Percentiles rank a stretch among this genome's conserved stretches.
Evolutionary conservation across 2,113 vertebrate species (phyloP).

Genomic region (Nesoenas mayeri): DNA sequence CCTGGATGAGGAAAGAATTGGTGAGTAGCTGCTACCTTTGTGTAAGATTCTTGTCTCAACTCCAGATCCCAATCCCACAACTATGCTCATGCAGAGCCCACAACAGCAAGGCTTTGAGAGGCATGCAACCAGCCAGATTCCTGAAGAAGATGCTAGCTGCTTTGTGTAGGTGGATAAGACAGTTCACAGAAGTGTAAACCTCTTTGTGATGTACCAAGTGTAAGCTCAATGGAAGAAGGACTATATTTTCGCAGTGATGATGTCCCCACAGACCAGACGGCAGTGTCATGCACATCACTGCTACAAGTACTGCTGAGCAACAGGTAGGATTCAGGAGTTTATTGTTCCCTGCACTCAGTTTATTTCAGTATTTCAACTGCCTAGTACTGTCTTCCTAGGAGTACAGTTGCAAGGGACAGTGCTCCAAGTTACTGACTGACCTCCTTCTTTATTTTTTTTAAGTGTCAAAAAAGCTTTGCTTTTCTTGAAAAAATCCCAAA

Average conservation of each 20-base stretch:
- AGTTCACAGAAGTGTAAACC: background rate
- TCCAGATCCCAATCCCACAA: background rate
- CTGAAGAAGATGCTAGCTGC: background rate
- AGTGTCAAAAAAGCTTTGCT: background rate
- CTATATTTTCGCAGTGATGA: background rate
- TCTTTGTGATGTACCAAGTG: background rate
- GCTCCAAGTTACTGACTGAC: background rate
- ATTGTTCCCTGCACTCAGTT: rapidly evolving
- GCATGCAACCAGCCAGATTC: background rate
- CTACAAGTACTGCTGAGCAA: background rate
- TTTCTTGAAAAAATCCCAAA: background rate
- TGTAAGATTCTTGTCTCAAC: background rate
- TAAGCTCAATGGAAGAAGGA: background rate
- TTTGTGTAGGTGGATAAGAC: background rate
- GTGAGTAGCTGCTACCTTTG: background rate
- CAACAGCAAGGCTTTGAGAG: background rate
- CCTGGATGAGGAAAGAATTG: background rate
- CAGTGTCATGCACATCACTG: background rate
- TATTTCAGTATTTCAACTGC: background rate
- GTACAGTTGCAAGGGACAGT: background rate
- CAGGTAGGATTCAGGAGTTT: background rate
- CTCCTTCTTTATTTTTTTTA: background rate
- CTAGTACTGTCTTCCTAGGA: background rate
- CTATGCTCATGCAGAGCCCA: background rate
- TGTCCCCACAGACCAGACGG: background rate